Evolutionary conservation across 2,113 vertebrate genomes (phyloP), one percentile per base, ranked within the genome.

Genomic region (Hystrix brachyura): DNA sequence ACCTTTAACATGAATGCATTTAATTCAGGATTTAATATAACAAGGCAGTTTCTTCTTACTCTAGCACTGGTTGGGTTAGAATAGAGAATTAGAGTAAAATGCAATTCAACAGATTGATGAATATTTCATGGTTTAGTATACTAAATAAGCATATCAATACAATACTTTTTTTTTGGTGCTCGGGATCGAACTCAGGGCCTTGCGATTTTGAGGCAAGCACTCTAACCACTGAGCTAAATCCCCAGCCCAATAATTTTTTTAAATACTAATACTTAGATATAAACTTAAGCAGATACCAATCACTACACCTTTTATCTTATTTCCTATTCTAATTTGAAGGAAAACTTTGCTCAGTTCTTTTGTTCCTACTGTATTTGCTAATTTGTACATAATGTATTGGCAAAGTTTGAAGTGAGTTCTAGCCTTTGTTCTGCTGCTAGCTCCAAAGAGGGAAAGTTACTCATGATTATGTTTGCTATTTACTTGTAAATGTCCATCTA

Each of bases 81-180:
- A 89, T 89, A 87, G 67, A 95, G 97, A 84, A 82, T 53, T 62
- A 57, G 84, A 78, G 34, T 84, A 85, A 93, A 91, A 38, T 91
- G 4, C 84, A 94, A 71, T 69, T 94, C 27, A 71, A 7, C 23
- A 93, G 59, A 17, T 92, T 93, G 25, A 64, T 64, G 60, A 95
- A 0, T 95, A 94, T 86, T 72, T 82, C 19, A 51, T 85, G 12
- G 90, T 93, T 79, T 85, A 69, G 71, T 87, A 78, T 92, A 88
- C 85, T 90, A 90, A 71, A 76, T 72, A 76, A 89, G 19, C 46
- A 57, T 91, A 6, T 82, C 79, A 27, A 62, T 62, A 71, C 80
- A 55, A 34, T 59, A n/a, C 15, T 65, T 65, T 65, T 27, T 65
- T 65, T 38, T 38, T 38, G 38, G 38, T 38, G 38, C 38, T 38